Percentiles rank a stretch among this genome's conserved stretches.
Evolutionary conservation across 2,888 invertebrate species (phyloP).

Genomic region (Molorchus minor): DNA sequence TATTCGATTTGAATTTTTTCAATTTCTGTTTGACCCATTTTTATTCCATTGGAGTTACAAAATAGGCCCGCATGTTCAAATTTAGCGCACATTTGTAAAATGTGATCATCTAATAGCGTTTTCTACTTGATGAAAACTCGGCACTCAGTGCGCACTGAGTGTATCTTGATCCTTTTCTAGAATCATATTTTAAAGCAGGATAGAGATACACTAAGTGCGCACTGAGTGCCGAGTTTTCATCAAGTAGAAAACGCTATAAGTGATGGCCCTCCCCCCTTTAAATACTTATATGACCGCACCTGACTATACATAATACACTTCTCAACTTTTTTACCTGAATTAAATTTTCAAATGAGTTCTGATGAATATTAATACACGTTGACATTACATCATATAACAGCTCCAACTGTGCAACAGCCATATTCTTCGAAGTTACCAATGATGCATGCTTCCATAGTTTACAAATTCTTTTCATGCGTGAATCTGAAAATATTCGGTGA

Average conservation of each 20-base stretch:
- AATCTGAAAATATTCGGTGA: constrained; percentile 45
- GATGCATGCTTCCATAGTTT: constrained; percentile 53
- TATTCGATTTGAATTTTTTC: no score
- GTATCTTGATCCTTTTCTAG: not conserved
- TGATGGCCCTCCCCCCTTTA: not conserved
- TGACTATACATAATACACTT: not conserved
- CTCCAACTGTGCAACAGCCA: constrained; percentile 55
- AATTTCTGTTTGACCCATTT: no score
- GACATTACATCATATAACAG: constrained; percentile 57
- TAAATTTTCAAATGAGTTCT: constrained; percentile 49
- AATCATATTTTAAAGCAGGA: not conserved
- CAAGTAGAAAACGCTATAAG: not conserved
- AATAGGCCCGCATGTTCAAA: no score
- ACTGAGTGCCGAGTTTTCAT: not conserved
- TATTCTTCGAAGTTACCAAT: constrained; percentile 50
- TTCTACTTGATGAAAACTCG: no score
- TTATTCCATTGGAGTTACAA: no score
- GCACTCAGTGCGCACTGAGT: not conserved
- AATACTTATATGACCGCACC: not conserved
- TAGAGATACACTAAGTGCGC: not conserved
- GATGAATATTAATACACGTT: constrained; percentile 54
- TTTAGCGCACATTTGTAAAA: no score
- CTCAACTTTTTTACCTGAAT: constrained; percentile 44
- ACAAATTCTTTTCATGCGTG: constrained; percentile 48
- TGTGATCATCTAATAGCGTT: no score